Percentiles rank a stretch among this genome's conserved stretches.
Evolutionary conservation across 1,140 invertebrate species (phyloP).

Genomic region (Leptinotarsa lineolata): DNA sequence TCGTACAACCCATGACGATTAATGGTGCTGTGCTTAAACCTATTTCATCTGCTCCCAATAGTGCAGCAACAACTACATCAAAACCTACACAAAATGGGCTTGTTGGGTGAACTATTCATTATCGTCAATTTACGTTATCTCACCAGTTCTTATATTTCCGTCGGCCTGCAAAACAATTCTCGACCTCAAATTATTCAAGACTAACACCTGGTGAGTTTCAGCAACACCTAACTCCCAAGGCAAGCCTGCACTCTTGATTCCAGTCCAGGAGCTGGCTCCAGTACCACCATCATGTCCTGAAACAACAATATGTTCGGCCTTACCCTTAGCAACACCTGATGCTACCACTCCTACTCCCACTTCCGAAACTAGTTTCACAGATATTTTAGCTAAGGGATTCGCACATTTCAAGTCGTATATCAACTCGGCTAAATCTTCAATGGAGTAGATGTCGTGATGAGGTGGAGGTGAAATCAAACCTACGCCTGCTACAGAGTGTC

Average conservation of each 20-base stretch:
- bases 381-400: slow-evolving; percentile 93
- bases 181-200: slow-evolving; percentile 93
- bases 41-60: slow-evolving; percentile 97
- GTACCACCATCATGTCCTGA: slow-evolving; percentile 99
- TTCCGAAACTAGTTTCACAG: slow-evolving; percentile 97
- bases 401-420: slow-evolving; percentile 99
- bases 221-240: slow-evolving; percentile 98
- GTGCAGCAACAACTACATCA: slow-evolving; percentile 94
- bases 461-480: slow-evolving; percentile 98
- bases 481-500: slow-evolving; percentile 96
- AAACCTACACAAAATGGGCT: slow-evolving; percentile 64
- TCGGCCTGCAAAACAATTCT: slow-evolving; percentile 94
- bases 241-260: slow-evolving; percentile 91
- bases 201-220: slow-evolving; percentile 96
- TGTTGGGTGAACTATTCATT: neutral
- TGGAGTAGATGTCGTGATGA: slow-evolving; percentile 99
- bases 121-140: neutral
- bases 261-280: slow-evolving; percentile 97
- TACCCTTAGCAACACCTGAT: slow-evolving; percentile 97
- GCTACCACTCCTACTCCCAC: slow-evolving; percentile 98
- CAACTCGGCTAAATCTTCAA: slow-evolving; percentile 97
- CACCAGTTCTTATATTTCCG: slow-evolving; percentile 86
- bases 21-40: slow-evolving; percentile 98
- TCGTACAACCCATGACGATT: slow-evolving; percentile 96
- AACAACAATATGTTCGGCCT: slow-evolving; percentile 97